phyloP scores from a whole-genome alignment of 64 coral and sea anemone genomes.

The Cladopsammia gracilis region DNA sequence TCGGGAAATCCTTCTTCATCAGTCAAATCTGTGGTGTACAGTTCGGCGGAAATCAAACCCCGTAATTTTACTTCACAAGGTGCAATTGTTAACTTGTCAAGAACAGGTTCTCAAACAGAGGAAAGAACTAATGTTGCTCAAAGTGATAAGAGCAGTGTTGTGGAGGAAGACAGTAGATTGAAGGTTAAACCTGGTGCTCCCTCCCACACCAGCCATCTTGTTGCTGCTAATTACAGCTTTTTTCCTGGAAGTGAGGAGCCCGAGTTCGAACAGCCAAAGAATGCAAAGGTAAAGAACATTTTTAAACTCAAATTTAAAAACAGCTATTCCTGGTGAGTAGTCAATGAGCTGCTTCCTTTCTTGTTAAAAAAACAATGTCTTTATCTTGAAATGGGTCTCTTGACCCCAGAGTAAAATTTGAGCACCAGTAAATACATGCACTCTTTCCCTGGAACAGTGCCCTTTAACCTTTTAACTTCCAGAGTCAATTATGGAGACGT shows the following conservation, averaged over 20 bases:
- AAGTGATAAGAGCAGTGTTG: slow-evolving; percentile 19
- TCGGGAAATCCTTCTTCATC: not conserved
- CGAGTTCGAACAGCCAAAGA: slow-evolving; percentile 16
- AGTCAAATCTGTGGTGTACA: slow-evolving; percentile 11
- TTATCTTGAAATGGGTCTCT: too few relatives aligned
- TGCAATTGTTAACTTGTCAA: not conserved
- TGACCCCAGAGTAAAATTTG: too few relatives aligned
- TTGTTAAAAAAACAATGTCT: too few relatives aligned
- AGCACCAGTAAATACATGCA: too few relatives aligned
- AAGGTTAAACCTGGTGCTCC: not conserved
- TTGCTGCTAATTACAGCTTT: slow-evolving; percentile 75
- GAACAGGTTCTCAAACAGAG: slow-evolving; percentile 11
- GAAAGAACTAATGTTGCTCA: slow-evolving; percentile 22
- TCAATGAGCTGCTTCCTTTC: too few relatives aligned
- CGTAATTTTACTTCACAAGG: not conserved
- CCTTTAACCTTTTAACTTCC: too few relatives aligned
- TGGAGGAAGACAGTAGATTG: slow-evolving; percentile 2
- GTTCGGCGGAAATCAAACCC: slow-evolving; percentile 24
- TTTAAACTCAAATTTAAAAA: too few relatives aligned
- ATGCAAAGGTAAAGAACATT: not conserved
- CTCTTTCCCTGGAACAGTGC: too few relatives aligned
- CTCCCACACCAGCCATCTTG: slow-evolving; percentile 39
- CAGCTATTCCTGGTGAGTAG: too few relatives aligned
- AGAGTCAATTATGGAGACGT: too few relatives aligned
- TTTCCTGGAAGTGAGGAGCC: slow-evolving; percentile 41